Conservation (phyloP, 1,140 invertebrate genomes). For the Chlorops oryzae region DNA sequence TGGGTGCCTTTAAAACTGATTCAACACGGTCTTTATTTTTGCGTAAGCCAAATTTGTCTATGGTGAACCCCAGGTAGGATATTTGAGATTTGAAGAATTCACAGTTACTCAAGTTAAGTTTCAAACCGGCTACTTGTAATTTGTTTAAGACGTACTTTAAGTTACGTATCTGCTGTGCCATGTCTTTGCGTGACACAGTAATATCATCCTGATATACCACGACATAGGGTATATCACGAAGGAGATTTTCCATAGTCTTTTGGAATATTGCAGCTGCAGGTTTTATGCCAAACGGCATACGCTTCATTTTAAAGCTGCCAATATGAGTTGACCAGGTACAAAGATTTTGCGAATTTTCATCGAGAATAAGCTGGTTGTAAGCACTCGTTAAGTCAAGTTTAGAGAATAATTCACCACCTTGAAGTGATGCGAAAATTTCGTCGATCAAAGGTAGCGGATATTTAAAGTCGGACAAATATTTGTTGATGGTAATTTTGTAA, state of each 20-base stretch:
- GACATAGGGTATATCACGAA: constrained; percentile 24
- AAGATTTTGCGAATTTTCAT: constrained; percentile 24
- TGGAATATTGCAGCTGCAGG: constrained; percentile 46
- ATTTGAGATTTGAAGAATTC: constrained; percentile 27
- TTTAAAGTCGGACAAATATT: constrained; percentile 31
- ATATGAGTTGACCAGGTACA: constrained; percentile 24
- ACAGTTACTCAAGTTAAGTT: constrained; percentile 29
- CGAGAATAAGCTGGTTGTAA: constrained; percentile 35
- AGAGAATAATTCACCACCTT: constrained; percentile 24
- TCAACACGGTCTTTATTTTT: constrained; percentile 20
- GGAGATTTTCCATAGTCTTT: constrained; percentile 39
- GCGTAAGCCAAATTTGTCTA: constrained; percentile 25
- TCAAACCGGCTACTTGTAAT: constrained; percentile 13
- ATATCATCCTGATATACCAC: constrained; percentile 34
- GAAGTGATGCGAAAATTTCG: constrained; percentile 29
- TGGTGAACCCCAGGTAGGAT: constrained; percentile 26
- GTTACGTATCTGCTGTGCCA: constrained; percentile 4
- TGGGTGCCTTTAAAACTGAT: constrained; percentile 19
- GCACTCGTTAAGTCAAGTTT: constrained; percentile 46
- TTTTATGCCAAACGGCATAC: constrained; percentile 24
- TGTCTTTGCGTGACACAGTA: constrained; percentile 16
- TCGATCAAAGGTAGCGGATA: constrained; percentile 35
- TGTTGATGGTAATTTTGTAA: constrained; percentile 45
- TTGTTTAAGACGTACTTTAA: constrained; percentile 3
- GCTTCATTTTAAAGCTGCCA: constrained; percentile 30